Evolutionary conservation across 2,113 vertebrate species (phyloP).

Genomic region (Alectura lathami): DNA sequence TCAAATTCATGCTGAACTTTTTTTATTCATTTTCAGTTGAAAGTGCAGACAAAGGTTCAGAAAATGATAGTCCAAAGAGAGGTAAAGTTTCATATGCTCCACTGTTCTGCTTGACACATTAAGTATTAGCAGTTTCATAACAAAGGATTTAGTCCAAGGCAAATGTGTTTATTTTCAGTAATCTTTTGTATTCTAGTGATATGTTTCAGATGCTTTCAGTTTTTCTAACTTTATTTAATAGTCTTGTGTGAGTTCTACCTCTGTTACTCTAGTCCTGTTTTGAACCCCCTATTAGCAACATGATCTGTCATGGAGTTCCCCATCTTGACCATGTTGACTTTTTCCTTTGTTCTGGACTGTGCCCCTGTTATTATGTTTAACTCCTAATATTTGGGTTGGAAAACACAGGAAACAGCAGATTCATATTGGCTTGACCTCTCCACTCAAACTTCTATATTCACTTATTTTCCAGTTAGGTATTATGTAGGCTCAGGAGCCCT

Average conservation of each 20-base stretch:
- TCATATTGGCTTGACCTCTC: not conserved
- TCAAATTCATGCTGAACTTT: not conserved
- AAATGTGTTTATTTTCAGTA: not conserved
- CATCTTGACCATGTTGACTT: not conserved
- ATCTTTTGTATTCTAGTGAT: not conserved
- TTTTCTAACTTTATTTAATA: not conserved
- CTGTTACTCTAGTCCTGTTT: not conserved
- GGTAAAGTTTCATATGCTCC: not conserved
- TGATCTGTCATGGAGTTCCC: not conserved
- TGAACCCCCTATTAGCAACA: not conserved
- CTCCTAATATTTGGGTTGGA: not conserved
- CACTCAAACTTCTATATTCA: not conserved
- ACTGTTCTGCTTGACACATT: not conserved
- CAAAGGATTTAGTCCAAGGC: not conserved
- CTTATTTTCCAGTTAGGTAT: no score
- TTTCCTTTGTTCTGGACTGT: not conserved
- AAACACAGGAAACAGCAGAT: not conserved
- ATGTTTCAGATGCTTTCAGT: not conserved
- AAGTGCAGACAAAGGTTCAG: not conserved
- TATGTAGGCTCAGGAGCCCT: not conserved
- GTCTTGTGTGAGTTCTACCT: not conserved
- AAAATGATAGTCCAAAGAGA: not conserved
- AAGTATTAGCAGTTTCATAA: not conserved
- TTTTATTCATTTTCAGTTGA: not conserved
- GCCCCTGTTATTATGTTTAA: not conserved